A percentile compares a stretch with the other conserved stretches of the same genome.
Conservation (phyloP, 2,797 vertebrate genomes). For the Cyprinella venusta region DNA sequence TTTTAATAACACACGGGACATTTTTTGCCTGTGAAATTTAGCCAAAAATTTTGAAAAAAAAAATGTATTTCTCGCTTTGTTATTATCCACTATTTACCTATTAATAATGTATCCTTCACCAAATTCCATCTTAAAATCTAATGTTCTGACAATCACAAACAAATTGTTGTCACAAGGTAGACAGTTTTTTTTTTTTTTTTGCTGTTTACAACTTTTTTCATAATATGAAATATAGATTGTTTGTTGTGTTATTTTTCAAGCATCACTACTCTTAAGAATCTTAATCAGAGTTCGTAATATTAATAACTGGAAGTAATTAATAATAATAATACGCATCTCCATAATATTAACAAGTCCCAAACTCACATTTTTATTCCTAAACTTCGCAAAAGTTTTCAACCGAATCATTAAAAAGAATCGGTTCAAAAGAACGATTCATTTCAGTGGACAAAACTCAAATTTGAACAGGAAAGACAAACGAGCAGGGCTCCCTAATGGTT, state of each 20-base stretch:
- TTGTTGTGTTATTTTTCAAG: not conserved
- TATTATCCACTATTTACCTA: too few species aligned
- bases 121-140: too few species aligned
- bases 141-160: not conserved
- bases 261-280: not conserved
- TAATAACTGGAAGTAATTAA: not conserved
- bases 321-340: not conserved
- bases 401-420: not conserved
- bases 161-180: not conserved
- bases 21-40: not conserved
- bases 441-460: conserved; percentile 47
- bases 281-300: not conserved
- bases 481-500: conserved; percentile 10
- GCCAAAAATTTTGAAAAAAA: not conserved
- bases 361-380: not conserved
- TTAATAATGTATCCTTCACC: too few species aligned
- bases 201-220: too few species aligned
- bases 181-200: too few species aligned
- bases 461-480: conserved; percentile 43
- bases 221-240: not conserved
- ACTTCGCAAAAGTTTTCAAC: not conserved
- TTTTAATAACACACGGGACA: too few species aligned
- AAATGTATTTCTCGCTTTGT: too few species aligned
- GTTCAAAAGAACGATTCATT: not conserved
- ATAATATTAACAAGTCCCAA: not conserved